Conservation (phyloP, 2,888 invertebrate species). For the Leptopilina drosophilae region DNA sequence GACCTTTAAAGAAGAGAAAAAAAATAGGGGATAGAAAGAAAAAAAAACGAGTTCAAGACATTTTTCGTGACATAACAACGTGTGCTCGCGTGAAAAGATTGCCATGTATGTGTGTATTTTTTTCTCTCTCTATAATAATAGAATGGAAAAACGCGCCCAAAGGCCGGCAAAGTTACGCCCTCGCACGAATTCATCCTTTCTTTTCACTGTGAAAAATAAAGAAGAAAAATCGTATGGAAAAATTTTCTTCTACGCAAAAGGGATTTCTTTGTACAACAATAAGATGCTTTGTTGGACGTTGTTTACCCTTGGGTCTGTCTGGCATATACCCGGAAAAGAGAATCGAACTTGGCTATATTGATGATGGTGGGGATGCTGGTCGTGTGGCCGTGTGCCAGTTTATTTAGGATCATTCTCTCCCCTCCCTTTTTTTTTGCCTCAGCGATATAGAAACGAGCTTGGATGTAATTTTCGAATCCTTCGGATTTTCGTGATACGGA, state of each 20-base stretch:
- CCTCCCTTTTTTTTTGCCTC: neutral
- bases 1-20: slow-evolving; percentile 24
- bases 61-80: slow-evolving; percentile 70
- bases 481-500: slow-evolving; percentile 47
- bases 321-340: slow-evolving; percentile 52
- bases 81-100: slow-evolving; percentile 53
- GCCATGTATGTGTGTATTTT: neutral
- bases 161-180: slow-evolving; percentile 63
- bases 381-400: slow-evolving; percentile 73
- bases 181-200: slow-evolving; percentile 66
- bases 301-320: slow-evolving; percentile 67
- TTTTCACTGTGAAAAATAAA: slow-evolving; percentile 22
- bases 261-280: slow-evolving; percentile 60
- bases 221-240: slow-evolving; percentile 46
- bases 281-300: slow-evolving; percentile 64
- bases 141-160: slow-evolving; percentile 54
- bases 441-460: slow-evolving; percentile 47
- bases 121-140: no score
- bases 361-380: slow-evolving; percentile 64
- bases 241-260: slow-evolving; percentile 47
- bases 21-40: no score
- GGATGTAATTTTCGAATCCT: slow-evolving; percentile 61
- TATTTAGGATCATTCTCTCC: slow-evolving; percentile 72
- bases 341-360: slow-evolving; percentile 40
- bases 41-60: slow-evolving; percentile 49